A percentile compares a stretch with the other conserved stretches of the same genome.
Evolutionary conservation across 2,113 vertebrate genomes (phyloP).

Genomic region (Entosphenus tridentatus): DNA sequence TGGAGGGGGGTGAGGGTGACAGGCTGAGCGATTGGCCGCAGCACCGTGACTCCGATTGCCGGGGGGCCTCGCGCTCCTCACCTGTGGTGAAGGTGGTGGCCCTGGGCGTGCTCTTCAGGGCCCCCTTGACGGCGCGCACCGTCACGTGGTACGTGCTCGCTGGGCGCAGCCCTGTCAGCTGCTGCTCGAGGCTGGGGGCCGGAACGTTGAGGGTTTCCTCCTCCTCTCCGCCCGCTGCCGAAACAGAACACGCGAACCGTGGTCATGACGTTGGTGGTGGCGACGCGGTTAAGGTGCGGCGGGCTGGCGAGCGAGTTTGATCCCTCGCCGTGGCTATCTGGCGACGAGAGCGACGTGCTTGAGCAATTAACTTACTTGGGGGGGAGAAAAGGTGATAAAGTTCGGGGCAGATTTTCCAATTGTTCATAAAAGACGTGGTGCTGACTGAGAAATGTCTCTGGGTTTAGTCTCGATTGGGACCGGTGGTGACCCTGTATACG

Average conservation of each 20-base stretch:
- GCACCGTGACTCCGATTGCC: too few species aligned
- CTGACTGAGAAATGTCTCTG: too few species aligned
- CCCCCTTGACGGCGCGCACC: constrained; percentile 58
- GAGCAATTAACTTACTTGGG: too few species aligned
- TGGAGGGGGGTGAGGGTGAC: too few species aligned
- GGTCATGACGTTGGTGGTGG: background rate
- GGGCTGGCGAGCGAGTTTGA: background rate
- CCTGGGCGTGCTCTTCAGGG: constrained; percentile 51
- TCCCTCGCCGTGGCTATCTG: background rate
- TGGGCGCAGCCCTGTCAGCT: constrained; percentile 49
- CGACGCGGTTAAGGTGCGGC: background rate
- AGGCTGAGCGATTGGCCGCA: too few species aligned
- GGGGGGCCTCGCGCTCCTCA: constrained; percentile 21
- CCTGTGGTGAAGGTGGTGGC: constrained; percentile 66
- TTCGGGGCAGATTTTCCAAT: too few species aligned
- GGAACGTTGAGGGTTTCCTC: constrained; percentile 72
- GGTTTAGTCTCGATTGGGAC: too few species aligned
- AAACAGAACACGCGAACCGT: constrained; percentile 11
- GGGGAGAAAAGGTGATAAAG: too few species aligned
- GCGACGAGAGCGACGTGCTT: background rate
- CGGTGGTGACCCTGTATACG: too few species aligned
- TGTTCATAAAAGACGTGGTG: too few species aligned
- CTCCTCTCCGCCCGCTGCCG: constrained; percentile 23
- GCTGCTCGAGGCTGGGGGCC: constrained; percentile 48
- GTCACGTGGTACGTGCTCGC: constrained; percentile 51